These are phyloP conservation scores for Thamnaconus septentrionalis DNA, from an alignment of 2,113 vertebrate genomes.

Conservation along the genomic window DNA sequence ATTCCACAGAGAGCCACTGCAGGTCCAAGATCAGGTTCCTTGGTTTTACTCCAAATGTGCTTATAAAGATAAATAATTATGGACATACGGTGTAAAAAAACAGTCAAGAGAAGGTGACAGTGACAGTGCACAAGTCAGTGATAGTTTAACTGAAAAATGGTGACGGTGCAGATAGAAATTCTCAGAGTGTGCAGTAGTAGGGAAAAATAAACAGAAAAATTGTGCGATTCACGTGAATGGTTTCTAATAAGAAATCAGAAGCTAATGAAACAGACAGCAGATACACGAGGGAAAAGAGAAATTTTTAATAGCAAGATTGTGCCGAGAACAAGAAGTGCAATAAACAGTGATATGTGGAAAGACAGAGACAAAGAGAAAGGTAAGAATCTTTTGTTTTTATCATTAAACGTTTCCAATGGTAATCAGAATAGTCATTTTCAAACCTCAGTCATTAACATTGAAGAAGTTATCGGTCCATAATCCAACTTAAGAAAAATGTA, in stretches of 20 bases:
- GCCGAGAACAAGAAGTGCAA: slow-evolving; percentile 77
- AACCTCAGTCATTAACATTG: slow-evolving; percentile 17
- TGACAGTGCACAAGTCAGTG: neutral
- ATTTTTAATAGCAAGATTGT: slow-evolving; percentile 85
- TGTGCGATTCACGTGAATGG: too few species aligned
- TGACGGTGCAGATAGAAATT: too few species aligned
- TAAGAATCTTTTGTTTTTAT: slow-evolving; percentile 11
- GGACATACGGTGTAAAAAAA: neutral
- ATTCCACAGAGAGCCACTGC: too few species aligned
- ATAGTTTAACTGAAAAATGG: too few species aligned
- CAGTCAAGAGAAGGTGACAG: neutral
- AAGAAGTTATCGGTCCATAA: neutral
- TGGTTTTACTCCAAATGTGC: too few species aligned
- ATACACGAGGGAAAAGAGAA: slow-evolving; percentile 65
- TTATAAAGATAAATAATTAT: too few species aligned
- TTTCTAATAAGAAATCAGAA: slow-evolving; percentile 18
- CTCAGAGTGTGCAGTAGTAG: slow-evolving; percentile 13
- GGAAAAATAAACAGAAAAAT: slow-evolving; percentile 8
- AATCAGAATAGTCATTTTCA: slow-evolving; percentile 11
- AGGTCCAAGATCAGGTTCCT: too few species aligned
- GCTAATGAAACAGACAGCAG: slow-evolving; percentile 27
- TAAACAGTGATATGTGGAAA: slow-evolving; percentile 59
- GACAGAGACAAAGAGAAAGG: slow-evolving; percentile 40
- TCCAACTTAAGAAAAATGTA: slow-evolving; percentile 10
- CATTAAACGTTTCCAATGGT: slow-evolving; percentile 11